Conservation (phyloP, 2,113 vertebrate species). For the Scomber colias region DNA sequence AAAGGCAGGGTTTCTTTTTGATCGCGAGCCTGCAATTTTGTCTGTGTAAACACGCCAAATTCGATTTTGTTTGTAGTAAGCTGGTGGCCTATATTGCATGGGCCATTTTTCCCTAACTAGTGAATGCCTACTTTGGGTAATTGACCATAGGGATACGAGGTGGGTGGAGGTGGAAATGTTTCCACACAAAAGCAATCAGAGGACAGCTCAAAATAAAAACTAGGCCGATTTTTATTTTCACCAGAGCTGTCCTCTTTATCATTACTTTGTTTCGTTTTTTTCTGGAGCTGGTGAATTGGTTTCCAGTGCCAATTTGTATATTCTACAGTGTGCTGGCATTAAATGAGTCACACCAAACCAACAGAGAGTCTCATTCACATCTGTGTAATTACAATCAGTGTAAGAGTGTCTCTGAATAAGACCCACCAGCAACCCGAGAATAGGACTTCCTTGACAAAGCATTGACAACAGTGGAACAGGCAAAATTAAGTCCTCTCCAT, state of each 20-base stretch:
- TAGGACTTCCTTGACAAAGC: constrained; percentile 74
- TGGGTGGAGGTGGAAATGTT: background rate
- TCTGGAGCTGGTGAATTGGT: constrained; percentile 19
- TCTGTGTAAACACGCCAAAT: background rate
- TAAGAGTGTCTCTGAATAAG: constrained; percentile 73
- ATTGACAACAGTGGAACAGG: constrained; percentile 76
- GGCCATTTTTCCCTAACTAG: background rate
- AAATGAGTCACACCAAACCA: constrained; percentile 60
- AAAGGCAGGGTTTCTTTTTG: background rate
- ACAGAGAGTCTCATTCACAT: constrained; percentile 66
- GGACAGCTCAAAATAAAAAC: constrained; percentile 31
- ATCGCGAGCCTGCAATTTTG: constrained; percentile 8
- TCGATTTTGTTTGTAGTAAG: background rate
- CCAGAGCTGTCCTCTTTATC: constrained; percentile 17
- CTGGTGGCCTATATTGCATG: background rate
- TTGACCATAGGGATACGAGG: constrained; percentile 4
- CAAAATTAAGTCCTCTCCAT: constrained; percentile 77
- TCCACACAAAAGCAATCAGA: constrained; percentile 24
- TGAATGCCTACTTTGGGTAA: constrained; percentile 16
- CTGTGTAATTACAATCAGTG: constrained; percentile 81
- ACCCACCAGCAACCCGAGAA: constrained; percentile 67
- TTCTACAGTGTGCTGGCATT: constrained; percentile 50
- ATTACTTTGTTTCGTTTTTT: constrained; percentile 16
- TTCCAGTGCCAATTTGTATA: constrained; percentile 33
- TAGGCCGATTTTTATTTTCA: constrained; percentile 35